Percentiles rank a stretch among this genome's conserved stretches.
Evolutionary conservation across 2,888 invertebrate species (phyloP).

Genomic region (Spilosoma lubricipeda): DNA sequence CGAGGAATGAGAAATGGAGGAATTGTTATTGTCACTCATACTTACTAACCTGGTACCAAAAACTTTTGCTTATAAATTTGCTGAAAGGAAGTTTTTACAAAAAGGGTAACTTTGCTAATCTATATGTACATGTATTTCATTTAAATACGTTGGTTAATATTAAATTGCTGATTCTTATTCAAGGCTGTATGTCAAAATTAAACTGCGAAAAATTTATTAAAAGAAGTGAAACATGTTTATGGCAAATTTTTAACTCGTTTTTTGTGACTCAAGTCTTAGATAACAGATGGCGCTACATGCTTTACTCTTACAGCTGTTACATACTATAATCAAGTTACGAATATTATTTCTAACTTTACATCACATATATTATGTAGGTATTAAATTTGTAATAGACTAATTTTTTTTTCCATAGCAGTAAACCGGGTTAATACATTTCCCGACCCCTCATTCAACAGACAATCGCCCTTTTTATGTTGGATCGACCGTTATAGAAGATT

Average conservation of each 20-base stretch:
- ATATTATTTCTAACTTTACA: not conserved
- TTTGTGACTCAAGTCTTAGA: constrained; percentile 17
- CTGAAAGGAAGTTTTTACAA: not conserved
- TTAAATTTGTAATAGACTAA: constrained; percentile 1
- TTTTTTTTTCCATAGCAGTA: constrained; percentile 23
- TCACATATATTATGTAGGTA: not conserved
- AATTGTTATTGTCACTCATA: constrained; percentile 19
- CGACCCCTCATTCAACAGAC: constrained; percentile 54
- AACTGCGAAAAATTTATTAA: not conserved
- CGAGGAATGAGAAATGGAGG: constrained; percentile 12
- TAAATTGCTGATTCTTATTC: not conserved
- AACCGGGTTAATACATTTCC: constrained; percentile 39
- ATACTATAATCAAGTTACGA: not conserved
- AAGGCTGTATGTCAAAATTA: constrained; percentile 11
- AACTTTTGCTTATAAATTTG: constrained; percentile 14
- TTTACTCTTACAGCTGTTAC: not conserved
- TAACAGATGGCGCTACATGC: constrained; percentile 44
- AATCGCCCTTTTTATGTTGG: constrained; percentile 58
- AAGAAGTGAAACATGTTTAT: not conserved
- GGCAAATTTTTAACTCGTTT: not conserved
- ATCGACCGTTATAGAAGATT: constrained; percentile 61
- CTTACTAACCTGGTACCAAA: constrained; percentile 16
- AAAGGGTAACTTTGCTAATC: constrained; percentile 9
- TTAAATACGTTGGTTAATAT: constrained; percentile 13
- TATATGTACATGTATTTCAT: too few species aligned